Evolutionary conservation across 2,888 invertebrate species (phyloP).

Genomic region (Nymphalis c-album): DNA sequence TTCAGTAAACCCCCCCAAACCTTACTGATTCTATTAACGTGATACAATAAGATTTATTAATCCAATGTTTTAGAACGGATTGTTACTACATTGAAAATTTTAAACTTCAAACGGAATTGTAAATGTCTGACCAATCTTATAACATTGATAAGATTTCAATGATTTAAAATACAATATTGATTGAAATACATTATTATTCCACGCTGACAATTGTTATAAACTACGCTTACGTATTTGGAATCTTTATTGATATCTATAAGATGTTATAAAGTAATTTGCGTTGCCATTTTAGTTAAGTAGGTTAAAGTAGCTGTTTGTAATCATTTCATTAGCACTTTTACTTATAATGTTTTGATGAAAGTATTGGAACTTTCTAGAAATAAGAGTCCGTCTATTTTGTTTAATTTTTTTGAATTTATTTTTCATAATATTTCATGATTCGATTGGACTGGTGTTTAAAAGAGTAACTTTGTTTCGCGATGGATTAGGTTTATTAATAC

Average conservation of each 20-base stretch:
- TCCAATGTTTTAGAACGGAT: not conserved
- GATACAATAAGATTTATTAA: not conserved
- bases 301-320: slow-evolving; percentile 45
- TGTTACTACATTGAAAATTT: not conserved
- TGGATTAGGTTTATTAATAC: not conserved
- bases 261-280: slow-evolving; percentile 49
- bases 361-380: slow-evolving; percentile 10
- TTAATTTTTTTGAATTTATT: not conserved
- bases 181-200: too few species aligned
- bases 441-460: slow-evolving; percentile 37
- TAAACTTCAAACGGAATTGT: not conserved
- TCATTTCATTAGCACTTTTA: slow-evolving; percentile 15
- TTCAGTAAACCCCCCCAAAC: slow-evolving; percentile 42
- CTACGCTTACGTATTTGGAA: slow-evolving; percentile 12
- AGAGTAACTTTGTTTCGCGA: slow-evolving; percentile 35
- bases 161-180: too few species aligned
- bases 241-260: slow-evolving; percentile 45
- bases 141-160: not conserved
- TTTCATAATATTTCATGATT: not conserved
- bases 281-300: slow-evolving; percentile 68
- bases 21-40: too few species aligned
- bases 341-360: slow-evolving; percentile 6
- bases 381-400: slow-evolving; percentile 6
- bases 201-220: too few species aligned
- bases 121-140: not conserved